Base-by-base conservation (phyloP, 2,888 invertebrate species). In the Formica aserva region DNA sequence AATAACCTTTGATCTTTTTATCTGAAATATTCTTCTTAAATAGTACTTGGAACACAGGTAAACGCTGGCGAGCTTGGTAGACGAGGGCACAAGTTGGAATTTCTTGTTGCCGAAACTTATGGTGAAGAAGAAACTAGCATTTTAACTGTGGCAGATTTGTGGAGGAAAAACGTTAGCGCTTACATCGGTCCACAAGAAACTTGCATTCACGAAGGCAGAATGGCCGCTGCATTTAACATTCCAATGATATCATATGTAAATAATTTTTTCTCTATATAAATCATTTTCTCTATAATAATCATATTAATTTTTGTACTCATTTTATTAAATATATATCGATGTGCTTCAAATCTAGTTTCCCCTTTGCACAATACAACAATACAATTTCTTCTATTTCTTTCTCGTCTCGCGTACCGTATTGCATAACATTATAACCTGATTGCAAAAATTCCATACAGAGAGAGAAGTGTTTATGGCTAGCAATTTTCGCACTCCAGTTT, bases 231-330 rank as follows among this genome's bases (percentile, higher is more conserved):
- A 62, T 98, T 99, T 95, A 98, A 99, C 95, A 95, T 98, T 71
- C 98, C 98, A 6, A 99, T 99, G 99, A 97, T 99, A 93, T 99
- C 99, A 89, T 99, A 99, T 94, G 99, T 99, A 95, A 97, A 98
- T 97, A 91, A 32, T 22, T 26, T 57, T 48, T n/a, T n/a, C 18
- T 35, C 5, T 48, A 18, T 6, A 5, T 48, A 18, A 48, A 41
- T 41, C 3, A 41, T 57, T 48, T n/a, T n/a, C 8, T 45, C n/a
- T n/a, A n/a, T 52, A 8, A 52, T 45, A 52, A 52, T 52, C 6
- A 52, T n/a, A n/a, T n/a, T 18, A 52, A n/a, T 52, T 52, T n/a
- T 52, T n/a, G 2, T 52, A n/a, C 52, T n/a, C n/a, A 8, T 52
- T n/a, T 52, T 52, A 18, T 18, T 18, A 18, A 0, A 18, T 11